Conservation (phyloP, 2,797 vertebrate genomes). For the Ataeniobius toweri region DNA sequence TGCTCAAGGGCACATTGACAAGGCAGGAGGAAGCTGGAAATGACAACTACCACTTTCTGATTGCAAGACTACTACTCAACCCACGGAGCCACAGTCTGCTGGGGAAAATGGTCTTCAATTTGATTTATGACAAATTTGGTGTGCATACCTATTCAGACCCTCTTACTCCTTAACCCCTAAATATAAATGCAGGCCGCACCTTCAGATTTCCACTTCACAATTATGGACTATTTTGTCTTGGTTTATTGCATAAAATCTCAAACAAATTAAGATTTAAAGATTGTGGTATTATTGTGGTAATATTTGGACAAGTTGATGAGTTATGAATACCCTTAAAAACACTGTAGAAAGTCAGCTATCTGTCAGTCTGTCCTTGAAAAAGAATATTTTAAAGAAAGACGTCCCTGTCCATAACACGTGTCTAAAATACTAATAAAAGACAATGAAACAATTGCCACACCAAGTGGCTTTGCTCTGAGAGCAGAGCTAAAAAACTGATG, state of each 20-base stretch:
- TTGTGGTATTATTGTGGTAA: not conserved
- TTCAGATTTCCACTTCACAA: not conserved
- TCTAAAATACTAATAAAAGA: not conserved
- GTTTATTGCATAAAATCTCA: not conserved
- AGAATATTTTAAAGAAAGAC: not conserved
- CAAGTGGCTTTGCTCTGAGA: slow-evolving; percentile 10
- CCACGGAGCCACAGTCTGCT: no score
- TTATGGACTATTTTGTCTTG: not conserved
- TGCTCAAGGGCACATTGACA: no score
- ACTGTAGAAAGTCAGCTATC: not conserved
- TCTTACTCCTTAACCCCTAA: no score
- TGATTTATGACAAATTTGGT: no score
- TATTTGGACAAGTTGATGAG: not conserved
- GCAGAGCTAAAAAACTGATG: not conserved
- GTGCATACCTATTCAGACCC: no score
- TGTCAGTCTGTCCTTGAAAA: not conserved
- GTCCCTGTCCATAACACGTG: not conserved
- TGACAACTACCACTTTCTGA: no score
- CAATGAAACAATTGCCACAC: not conserved
- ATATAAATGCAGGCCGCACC: not conserved
- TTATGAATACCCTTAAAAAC: not conserved
- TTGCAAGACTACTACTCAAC: no score
- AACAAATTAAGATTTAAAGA: not conserved
- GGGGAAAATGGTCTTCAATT: no score
- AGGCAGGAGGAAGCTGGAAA: no score